These are phyloP conservation scores for Agrochola circellaris DNA, from an alignment of 2,888 invertebrate genomes.

Conservation along the genomic window DNA sequence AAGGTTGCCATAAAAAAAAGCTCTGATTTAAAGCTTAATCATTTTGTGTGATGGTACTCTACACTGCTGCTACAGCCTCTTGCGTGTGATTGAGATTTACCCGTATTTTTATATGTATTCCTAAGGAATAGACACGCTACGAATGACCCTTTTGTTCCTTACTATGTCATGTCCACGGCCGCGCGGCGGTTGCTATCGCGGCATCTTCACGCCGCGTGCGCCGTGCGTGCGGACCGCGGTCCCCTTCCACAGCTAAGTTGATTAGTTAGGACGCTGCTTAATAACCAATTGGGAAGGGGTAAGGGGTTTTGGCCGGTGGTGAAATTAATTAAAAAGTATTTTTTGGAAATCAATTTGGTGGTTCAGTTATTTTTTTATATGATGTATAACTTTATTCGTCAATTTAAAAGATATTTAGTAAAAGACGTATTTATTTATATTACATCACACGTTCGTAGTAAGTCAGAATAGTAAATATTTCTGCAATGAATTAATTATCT, in stretches of 20 bases:
- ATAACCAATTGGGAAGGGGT: constrained; percentile 65
- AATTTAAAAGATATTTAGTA: no score
- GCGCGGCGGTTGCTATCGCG: constrained; percentile 76
- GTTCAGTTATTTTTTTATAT: not conserved
- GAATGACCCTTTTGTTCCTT: not conserved
- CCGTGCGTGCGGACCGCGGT: constrained; percentile 73
- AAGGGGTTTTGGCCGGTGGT: constrained; percentile 40
- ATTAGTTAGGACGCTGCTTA: constrained; percentile 73
- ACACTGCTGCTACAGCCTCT: not conserved
- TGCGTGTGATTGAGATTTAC: not conserved
- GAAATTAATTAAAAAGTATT: constrained; percentile 49
- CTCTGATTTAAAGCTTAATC: not conserved
- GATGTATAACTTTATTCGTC: no score
- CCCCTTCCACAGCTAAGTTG: constrained; percentile 69
- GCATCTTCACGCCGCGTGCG: constrained; percentile 84
- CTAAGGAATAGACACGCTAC: no score
- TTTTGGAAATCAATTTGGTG: constrained; percentile 28
- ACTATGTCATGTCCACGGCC: not conserved
- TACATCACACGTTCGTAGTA: not conserved
- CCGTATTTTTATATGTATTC: not conserved
- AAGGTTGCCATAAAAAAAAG: no score
- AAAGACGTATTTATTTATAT: not conserved
- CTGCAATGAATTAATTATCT: not conserved
- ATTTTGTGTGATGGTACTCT: not conserved
- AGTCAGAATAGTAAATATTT: not conserved